Evolutionary conservation across 2,888 invertebrate genomes (phyloP).

Genomic region (Tachina fera): DNA sequence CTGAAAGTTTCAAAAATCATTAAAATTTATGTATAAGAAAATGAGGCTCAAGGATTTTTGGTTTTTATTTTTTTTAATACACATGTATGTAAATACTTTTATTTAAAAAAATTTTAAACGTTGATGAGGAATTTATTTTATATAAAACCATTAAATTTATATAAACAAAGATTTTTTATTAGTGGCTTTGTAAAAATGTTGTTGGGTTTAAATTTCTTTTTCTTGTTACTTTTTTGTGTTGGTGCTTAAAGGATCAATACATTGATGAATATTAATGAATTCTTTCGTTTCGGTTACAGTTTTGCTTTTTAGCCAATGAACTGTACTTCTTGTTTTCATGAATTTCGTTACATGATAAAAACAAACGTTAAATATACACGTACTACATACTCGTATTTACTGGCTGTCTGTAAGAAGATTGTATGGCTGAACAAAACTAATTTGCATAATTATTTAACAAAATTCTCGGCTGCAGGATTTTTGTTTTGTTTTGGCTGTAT

Average conservation of each 20-base stretch:
- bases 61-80: constrained; percentile 7
- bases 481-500: neutral
- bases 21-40: neutral
- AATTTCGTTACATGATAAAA: constrained; percentile 10
- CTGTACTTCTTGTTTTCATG: constrained; percentile 39
- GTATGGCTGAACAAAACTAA: constrained; percentile 49
- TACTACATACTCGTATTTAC: constrained; percentile 39
- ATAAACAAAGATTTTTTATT: neutral
- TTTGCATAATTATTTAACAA: constrained; percentile 70
- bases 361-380: constrained; percentile 11
- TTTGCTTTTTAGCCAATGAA: constrained; percentile 3
- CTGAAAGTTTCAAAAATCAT: constrained; percentile 20
- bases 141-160: neutral
- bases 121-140: neutral
- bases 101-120: neutral
- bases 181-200: neutral
- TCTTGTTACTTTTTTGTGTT: constrained; percentile 2
- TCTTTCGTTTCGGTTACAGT: neutral
- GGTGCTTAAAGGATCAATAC: constrained; percentile 67
- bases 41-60: neutral
- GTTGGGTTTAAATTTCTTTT: constrained; percentile 6
- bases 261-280: constrained; percentile 71
- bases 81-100: too few species aligned
- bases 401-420: neutral
- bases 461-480: constrained; percentile 14